Conservation (phyloP, 1,140 invertebrate species). For the Lordiphosa clarofinis region DNA sequence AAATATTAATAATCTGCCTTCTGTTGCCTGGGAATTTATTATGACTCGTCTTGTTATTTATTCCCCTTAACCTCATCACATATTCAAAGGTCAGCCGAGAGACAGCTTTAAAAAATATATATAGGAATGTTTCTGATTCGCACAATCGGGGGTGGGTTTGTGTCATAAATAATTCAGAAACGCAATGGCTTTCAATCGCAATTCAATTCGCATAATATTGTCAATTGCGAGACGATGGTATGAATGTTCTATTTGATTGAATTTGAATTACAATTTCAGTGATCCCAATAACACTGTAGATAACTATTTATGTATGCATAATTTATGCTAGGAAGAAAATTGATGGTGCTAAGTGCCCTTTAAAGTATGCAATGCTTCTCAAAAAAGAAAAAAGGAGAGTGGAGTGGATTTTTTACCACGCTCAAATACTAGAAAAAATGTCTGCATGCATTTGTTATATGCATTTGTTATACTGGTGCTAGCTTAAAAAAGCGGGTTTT, state of each 20-base stretch:
- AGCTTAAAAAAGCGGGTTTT: too few species aligned
- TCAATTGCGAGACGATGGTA: slow-evolving; percentile 24
- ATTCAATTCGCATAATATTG: slow-evolving; percentile 32
- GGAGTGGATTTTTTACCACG: too few species aligned
- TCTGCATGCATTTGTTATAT: too few species aligned
- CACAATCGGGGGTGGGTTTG: background rate
- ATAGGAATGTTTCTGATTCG: background rate
- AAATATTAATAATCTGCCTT: slow-evolving; percentile 68
- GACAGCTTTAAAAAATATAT: slow-evolving; percentile 23
- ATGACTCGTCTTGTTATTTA: slow-evolving; percentile 45
- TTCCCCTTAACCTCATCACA: slow-evolving; percentile 45
- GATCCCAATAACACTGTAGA: too few species aligned
- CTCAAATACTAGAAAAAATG: too few species aligned
- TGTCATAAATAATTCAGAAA: slow-evolving; percentile 28
- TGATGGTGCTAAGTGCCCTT: too few species aligned
- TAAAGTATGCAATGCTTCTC: too few species aligned
- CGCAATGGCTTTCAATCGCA: slow-evolving; percentile 13
- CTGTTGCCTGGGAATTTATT: slow-evolving; percentile 39
- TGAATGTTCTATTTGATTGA: slow-evolving; percentile 41
- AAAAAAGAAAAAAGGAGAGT: too few species aligned
- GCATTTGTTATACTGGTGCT: too few species aligned
- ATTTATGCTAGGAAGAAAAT: too few species aligned
- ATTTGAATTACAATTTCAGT: slow-evolving; percentile 27
- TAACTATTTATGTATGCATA: too few species aligned
- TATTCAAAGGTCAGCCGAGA: slow-evolving; percentile 22